Evolutionary conservation across 2,888 invertebrate species (phyloP).

Genomic region (Synergus gifuensis): DNA sequence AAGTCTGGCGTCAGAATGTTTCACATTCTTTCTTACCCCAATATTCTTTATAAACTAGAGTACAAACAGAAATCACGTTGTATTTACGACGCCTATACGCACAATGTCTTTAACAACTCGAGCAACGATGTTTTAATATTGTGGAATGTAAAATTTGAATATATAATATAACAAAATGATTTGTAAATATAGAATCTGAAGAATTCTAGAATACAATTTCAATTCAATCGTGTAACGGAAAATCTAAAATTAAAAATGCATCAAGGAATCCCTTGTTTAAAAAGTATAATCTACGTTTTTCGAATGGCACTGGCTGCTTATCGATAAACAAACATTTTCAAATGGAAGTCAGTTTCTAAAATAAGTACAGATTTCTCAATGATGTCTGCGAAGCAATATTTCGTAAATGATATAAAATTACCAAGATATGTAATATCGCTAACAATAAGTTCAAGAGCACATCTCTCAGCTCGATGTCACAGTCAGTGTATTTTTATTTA

Average conservation of each 20-base stretch:
- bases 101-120: constrained; percentile 2
- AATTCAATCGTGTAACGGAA: background rate
- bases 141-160: constrained; percentile 20
- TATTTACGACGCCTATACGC: background rate
- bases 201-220: background rate
- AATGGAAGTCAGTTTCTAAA: constrained; percentile 19
- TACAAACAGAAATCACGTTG: background rate
- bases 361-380: constrained; percentile 19
- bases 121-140: background rate
- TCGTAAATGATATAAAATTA: constrained; percentile 22
- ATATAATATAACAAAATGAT: constrained; percentile 6
- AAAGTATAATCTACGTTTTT: background rate
- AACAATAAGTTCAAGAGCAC: constrained; percentile 24
- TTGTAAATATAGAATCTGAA: background rate
- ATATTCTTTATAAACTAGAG: background rate
- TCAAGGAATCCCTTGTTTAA: background rate
- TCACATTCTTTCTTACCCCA: background rate
- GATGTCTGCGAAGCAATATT: background rate
- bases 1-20: constrained; percentile 61
- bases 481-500: constrained; percentile 24
- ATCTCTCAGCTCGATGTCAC: constrained; percentile 9
- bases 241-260: background rate
- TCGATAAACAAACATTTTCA: background rate
- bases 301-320: constrained; percentile 29
- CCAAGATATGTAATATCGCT: background rate